Evolutionary conservation across 2,113 vertebrate genomes (phyloP), one percentile per base, ranked within the genome.

Genomic region (Colossoma macropomum): DNA sequence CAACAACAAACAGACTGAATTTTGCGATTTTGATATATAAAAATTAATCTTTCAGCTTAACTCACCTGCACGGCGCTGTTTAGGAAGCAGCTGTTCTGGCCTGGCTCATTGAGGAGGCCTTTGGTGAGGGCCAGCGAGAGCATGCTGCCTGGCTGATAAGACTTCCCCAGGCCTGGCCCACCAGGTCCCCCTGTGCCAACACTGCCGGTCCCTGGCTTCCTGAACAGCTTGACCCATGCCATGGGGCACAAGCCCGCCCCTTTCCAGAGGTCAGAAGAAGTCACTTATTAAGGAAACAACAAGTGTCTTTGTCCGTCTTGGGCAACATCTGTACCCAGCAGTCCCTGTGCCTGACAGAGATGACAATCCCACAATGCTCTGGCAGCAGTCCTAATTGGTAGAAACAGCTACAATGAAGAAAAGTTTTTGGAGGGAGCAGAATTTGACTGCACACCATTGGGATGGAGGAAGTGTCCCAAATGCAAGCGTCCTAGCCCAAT

Each of bases 41-140:
- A n/a, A n/a, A n/a, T n/a, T n/a, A 3, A 38, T 38, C 34, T 6
- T 45, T 45, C 6, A 11, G 41, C 41, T 45, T 45, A 1, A 80
- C 93, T 95, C 88, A 99, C 98, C 98, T 99, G 98, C 80, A 99
- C 96, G 38, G 98, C 98, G 45, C 98, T 99, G 89, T 99, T 99
- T n/a, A 99, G 96, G 89, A 99, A 99, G 92, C 98, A 99, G 92
- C 96, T 99, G 88, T 99, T 99, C 89, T 99, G 98, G 19, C 98
- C 98, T 0, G 98, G 98, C 85, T 98, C 97, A 27, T 99, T 99
- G 73, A 98, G 92, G 50, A 99, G 92, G 87, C 98, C 98, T 91
- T 98, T 98, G 83, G 97, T 98, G 78, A 98, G 97, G 0, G 97
- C 98, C 9, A 99, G 89, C 0, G 98, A 99, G 52, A 99, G 90